Evolutionary conservation across 2,888 invertebrate genomes (phyloP).

Genomic region (Thereva unica): DNA sequence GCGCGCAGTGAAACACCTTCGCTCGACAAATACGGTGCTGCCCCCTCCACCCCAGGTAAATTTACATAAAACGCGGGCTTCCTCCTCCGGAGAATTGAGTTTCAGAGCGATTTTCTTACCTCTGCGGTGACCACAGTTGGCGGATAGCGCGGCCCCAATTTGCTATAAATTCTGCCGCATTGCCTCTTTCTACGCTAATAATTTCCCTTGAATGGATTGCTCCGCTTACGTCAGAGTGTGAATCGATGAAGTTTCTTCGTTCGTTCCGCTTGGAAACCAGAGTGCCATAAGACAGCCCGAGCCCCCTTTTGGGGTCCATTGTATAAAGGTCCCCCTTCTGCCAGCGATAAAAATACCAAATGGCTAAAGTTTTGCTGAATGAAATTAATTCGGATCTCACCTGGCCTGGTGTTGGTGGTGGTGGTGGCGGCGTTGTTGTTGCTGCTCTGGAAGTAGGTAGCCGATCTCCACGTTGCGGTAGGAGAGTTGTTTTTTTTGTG

Average conservation of each 20-base stretch:
- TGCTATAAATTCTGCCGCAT: background rate
- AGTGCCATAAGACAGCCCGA: background rate
- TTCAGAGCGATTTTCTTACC: slow-evolving; percentile 16
- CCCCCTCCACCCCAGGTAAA: slow-evolving; percentile 6
- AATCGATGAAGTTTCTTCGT: slow-evolving; percentile 22
- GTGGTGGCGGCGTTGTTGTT: slow-evolving; percentile 9
- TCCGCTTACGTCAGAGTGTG: slow-evolving; percentile 23
- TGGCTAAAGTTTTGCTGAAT: slow-evolving; percentile 27
- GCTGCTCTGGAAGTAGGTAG: slow-evolving; percentile 15
- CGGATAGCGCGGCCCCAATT: background rate
- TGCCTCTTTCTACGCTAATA: slow-evolving; percentile 3
- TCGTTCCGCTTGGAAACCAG: slow-evolving; percentile 31
- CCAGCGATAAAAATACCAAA: slow-evolving; percentile 16
- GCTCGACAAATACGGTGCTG: slow-evolving; percentile 22
- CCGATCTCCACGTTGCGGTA: slow-evolving; percentile 20
- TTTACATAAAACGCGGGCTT: slow-evolving; percentile 32
- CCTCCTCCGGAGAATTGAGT: slow-evolving; percentile 19
- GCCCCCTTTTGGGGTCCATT: background rate
- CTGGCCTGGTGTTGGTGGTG: slow-evolving; percentile 22
- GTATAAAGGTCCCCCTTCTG: background rate
- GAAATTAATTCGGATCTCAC: slow-evolving; percentile 25
- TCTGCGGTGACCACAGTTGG: background rate
- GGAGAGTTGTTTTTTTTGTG: background rate
- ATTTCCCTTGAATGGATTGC: slow-evolving; percentile 31
- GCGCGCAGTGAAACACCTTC: slow-evolving; percentile 25